Conservation (phyloP, 2,797 vertebrate species). For the Coreius guichenoti region DNA sequence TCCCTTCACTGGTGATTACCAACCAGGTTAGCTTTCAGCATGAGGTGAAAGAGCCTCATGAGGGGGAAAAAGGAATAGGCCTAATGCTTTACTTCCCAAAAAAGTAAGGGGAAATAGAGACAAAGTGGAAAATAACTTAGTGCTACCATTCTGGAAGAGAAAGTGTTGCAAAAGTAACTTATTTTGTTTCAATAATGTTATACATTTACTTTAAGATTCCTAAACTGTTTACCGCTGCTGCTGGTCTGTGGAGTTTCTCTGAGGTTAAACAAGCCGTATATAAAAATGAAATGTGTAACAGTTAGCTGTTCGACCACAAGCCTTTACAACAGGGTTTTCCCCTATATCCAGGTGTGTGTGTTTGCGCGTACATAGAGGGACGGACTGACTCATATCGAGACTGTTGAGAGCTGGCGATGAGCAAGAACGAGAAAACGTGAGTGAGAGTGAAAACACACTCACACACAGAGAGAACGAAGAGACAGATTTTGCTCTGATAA, state of each 20-base stretch:
- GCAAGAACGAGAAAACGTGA: conserved; percentile 35
- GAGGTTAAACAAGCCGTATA: background rate
- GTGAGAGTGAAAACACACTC: conserved; percentile 26
- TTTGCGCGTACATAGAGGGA: background rate
- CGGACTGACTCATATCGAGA: conserved; percentile 34
- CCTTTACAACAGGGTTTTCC: conserved; percentile 32
- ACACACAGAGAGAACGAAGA: background rate
- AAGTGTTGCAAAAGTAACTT: background rate
- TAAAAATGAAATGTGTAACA: conserved; percentile 25
- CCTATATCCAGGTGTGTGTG: conserved; percentile 2
- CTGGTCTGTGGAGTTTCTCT: background rate
- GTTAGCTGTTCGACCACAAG: conserved; percentile 18
- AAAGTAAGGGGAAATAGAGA: background rate
- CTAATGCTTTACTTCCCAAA: background rate
- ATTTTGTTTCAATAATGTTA: background rate
- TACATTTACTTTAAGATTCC: background rate
- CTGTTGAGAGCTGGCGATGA: conserved; percentile 12
- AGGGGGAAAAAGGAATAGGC: background rate
- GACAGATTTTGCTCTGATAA: background rate
- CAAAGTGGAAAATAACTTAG: background rate
- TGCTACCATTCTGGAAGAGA: background rate
- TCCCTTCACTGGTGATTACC: background rate
- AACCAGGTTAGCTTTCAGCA: background rate
- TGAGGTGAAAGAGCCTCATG: background rate
- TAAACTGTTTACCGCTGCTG: background rate